Percentiles rank a stretch among this genome's conserved stretches.
phyloP scores from a whole-genome alignment of 1,140 invertebrate species.

The Bilobella aurantiaca region DNA sequence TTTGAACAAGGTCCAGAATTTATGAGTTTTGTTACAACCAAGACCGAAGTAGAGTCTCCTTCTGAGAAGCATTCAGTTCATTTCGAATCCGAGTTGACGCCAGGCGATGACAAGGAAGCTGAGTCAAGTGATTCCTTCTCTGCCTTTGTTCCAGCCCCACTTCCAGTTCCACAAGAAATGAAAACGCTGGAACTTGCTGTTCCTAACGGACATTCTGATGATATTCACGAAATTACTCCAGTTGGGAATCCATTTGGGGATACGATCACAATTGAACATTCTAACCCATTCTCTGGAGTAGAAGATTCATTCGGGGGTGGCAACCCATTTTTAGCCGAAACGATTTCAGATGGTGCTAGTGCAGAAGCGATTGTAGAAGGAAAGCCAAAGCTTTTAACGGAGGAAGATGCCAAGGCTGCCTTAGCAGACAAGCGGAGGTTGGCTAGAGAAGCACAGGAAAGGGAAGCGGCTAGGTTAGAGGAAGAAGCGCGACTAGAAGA shows the following conservation, averaged over 20 bases:
- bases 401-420: slow-evolving; percentile 79
- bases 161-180: not conserved
- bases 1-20: not conserved
- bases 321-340: not conserved
- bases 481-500: slow-evolving; percentile 48
- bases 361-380: not conserved
- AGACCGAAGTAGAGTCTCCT: not conserved
- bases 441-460: slow-evolving; percentile 72
- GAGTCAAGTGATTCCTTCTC: not conserved
- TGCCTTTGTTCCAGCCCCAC: not conserved
- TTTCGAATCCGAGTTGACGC: too few relatives aligned
- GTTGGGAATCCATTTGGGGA: not conserved
- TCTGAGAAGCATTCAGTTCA: too few relatives aligned
- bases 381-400: slow-evolving; percentile 52
- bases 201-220: not conserved
- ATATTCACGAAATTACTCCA: not conserved
- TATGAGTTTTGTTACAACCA: not conserved
- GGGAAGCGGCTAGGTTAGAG: slow-evolving; percentile 52
- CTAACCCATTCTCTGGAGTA: not conserved
- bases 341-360: not conserved
- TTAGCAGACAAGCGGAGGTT: slow-evolving; percentile 70
- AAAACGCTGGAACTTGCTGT: not conserved
- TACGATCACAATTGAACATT: not conserved
- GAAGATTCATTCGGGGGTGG: not conserved
- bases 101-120: not conserved